These are phyloP conservation scores for Astreopora myriophthalma DNA, from an alignment of 64 coral and sea anemone genomes.

Conservation along the genomic window DNA sequence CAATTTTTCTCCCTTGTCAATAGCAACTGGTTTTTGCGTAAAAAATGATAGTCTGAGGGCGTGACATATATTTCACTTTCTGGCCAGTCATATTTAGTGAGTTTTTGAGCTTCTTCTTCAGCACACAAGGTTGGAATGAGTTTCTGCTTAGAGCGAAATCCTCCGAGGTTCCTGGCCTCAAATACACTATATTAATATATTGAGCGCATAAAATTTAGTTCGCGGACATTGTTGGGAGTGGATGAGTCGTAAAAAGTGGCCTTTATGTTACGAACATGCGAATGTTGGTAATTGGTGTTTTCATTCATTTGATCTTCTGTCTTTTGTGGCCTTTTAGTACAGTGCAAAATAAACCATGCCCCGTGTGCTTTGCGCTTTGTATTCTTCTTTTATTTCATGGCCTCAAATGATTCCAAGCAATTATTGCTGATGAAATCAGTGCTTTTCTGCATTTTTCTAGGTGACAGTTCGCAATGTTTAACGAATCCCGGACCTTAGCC, in stretches of 20 bases:
- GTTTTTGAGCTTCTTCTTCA: background rate
- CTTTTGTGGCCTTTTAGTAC: constrained; percentile 72
- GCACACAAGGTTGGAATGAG: constrained; percentile 6
- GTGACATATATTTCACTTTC: constrained; percentile 49
- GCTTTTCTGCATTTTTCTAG: constrained; percentile 14
- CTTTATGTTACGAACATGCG: constrained; percentile 67
- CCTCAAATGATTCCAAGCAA: constrained; percentile 39
- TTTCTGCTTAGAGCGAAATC: constrained; percentile 40
- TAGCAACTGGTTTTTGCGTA: background rate
- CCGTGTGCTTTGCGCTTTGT: constrained; percentile 36
- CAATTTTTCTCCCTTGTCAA: constrained; percentile 38
- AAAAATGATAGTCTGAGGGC: constrained; percentile 23
- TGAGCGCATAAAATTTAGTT: background rate
- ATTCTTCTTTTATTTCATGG: constrained; percentile 19
- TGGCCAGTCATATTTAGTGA: constrained; percentile 69
- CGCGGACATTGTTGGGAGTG: background rate
- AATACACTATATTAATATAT: background rate
- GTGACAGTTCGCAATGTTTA: constrained; percentile 66
- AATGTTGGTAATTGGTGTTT: constrained; percentile 75
- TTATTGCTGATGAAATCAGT: constrained; percentile 42
- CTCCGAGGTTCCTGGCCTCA: constrained; percentile 36
- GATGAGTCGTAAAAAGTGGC: background rate
- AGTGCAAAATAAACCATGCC: constrained; percentile 69
- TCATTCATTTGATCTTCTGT: constrained; percentile 64
- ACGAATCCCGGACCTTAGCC: constrained; percentile 51